Evolutionary conservation across 1,140 invertebrate genomes (phyloP), one percentile per base, ranked within the genome.

Genomic region (Cylas formicarius): DNA sequence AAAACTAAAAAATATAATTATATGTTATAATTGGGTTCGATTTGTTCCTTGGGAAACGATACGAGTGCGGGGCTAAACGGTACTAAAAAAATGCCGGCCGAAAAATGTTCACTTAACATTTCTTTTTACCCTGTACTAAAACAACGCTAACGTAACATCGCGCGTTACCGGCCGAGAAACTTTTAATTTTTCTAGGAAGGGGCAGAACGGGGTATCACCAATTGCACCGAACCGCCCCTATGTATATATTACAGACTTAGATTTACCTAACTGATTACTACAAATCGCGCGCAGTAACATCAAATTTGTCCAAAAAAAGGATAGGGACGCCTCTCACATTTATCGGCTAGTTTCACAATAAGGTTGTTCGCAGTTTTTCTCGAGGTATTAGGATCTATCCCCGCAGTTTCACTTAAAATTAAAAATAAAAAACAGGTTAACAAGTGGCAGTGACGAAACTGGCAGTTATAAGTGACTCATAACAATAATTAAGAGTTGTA

Each of bases 1-100:
- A 31, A 31, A 31, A 31, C 28, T 31, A 31, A 31, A 31, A 29
- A 31, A 31, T 16, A 31, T 31, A 31, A 16, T 4, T 31, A n/a
- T n/a, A n/a, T n/a, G n/a, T n/a, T n/a, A n/a, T n/a, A n/a, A n/a
- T n/a, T n/a, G n/a, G n/a, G n/a, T n/a, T n/a, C n/a, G n/a, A n/a
- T n/a, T n/a, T n/a, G n/a, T n/a, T n/a, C n/a, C n/a, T n/a, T n/a
- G n/a, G n/a, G n/a, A n/a, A n/a, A n/a, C n/a, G n/a, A n/a, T n/a
- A n/a, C n/a, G n/a, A n/a, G n/a, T n/a, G n/a, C n/a, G 26, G 26
- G 14, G n/a, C n/a, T 27, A 2, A 27, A 27, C 10, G 4, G 14
- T 4, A 2, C 4, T 2, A 2, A 27, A 2, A 3, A n/a, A 26
- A 26, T 26, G 7, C 24, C 7, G n/a, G n/a, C n/a, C 24, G 24